Base-by-base conservation (phyloP, 2,797 vertebrate species). In the Buceros bicornis region DNA sequence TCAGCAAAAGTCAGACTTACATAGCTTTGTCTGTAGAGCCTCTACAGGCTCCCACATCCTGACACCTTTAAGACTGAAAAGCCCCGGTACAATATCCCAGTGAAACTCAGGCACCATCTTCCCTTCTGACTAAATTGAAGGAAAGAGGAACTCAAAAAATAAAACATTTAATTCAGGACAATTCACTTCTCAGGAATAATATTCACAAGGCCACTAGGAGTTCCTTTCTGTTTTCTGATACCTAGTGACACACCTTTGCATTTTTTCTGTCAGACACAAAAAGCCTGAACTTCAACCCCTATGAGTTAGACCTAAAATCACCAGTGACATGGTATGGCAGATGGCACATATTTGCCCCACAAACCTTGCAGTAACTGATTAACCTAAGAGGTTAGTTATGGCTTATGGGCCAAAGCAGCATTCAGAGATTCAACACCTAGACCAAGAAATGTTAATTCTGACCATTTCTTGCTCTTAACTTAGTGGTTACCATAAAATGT, bases 1-100 rank as follows among this genome's bases (percentile, higher is more conserved):
- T 91, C 82, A 79, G 79, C 65, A 95, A 95, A 85, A 91, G 82
- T 87, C 82, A 78, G 48, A 47, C 69, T 95, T 81, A 58, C 61
- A 64, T 7, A 71, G 21, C 53, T 93, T 93, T 48, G 78, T 79
- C 42, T 57, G 10, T 43, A 71, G 53, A 82, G 33, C 35, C 62
- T 88, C 85, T 76, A 62, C 53, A 54, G 81, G 78, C 15, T 96
- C 45, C 58, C 91, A 70, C 71, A 84, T 58, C 64, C 48, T 50
- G 69, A 87, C 53, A 85, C 26, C 37, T 95, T 88, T 85, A 89
- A 88, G 87, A 71, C 26, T 71, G 54, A 72, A 67, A 85, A 76
- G 48, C 56, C 66, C 79, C 74, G 69, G 57, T 72, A 60, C 21
- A n/a, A 29, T 25, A 62, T 51, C 19, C 42, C 78, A 84, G 37